Base-by-base conservation (phyloP, 2,888 invertebrate species). In the Strigamia maritima region DNA sequence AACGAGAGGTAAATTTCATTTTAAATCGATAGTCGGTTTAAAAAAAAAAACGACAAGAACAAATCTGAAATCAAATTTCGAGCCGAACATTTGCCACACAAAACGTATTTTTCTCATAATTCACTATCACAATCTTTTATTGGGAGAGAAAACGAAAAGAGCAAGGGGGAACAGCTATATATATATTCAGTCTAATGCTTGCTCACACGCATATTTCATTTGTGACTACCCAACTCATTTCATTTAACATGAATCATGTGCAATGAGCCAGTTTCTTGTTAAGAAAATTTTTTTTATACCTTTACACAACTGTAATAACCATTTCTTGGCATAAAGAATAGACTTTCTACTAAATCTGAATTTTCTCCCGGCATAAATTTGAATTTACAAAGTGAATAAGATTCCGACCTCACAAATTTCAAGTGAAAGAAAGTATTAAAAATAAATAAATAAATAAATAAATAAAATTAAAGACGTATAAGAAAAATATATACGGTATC, bases 161-260 rank as follows among this genome's bases (percentile, higher is more conserved):
- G 60, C 60, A 60, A 60, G 8, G 60, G 60, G 49, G 22, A 60
- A 10, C 60, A 22, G 60, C 60, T 60, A 60, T 60, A 60, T 60
- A 60, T 60, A 60, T 60, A 60, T 60, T 60, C 60, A 60, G 60
- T 60, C 60, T 60, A 19, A 22, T 60, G 60, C 60, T 16, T 60
- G 60, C 19, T 6, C 60, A 60, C 19, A 60, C 60, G 60, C 19
- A 60, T 60, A 60, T 60, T 60, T 60, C 60, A 60, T 60, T 60
- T 60, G 60, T 60, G 60, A 60, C 60, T 60, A 60, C 60, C 60
- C 60, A 60, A 60, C 60, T 60, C 60, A 60, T 60, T 60, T 60
- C 60, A 60, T 60, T 60, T 60, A 60, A 60, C 60, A 60, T 60
- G 60, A 60, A 60, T 60, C 60, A 60, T 60, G 60, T 19, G 60